Percentiles rank a stretch among this genome's conserved stretches.
Evolutionary conservation across 2,888 invertebrate genomes (phyloP).

Genomic region (Tridacna crocea): DNA sequence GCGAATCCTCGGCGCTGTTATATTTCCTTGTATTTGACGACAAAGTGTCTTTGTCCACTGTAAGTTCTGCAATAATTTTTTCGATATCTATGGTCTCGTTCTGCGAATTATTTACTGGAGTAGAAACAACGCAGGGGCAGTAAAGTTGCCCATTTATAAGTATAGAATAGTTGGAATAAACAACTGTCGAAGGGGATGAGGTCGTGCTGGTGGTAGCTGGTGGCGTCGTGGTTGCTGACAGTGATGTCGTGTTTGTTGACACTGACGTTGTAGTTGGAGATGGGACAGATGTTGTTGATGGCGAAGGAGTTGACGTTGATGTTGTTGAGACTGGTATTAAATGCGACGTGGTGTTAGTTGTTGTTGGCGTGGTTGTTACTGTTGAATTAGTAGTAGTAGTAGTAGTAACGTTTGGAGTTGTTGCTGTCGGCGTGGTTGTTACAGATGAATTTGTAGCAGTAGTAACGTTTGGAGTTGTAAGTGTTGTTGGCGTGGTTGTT

Average conservation of each 20-base stretch:
- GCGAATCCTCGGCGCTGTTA: constrained; percentile 41
- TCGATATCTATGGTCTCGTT: constrained; percentile 32
- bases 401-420: not conserved
- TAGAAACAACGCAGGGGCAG: constrained; percentile 34
- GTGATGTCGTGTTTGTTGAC: constrained; percentile 11
- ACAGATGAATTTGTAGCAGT: constrained; percentile 9
- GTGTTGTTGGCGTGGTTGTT: constrained; percentile 6
- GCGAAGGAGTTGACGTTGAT: constrained; percentile 9
- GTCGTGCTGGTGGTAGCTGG: constrained; percentile 16
- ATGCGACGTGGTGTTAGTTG: not conserved
- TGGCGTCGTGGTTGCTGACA: constrained; percentile 14
- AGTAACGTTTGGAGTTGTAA: not conserved
- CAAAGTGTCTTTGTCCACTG: constrained; percentile 35
- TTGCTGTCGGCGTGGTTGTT: not conserved
- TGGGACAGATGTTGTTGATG: constrained; percentile 4
- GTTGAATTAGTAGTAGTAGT: constrained; percentile 8
- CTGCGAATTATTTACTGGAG: not conserved
- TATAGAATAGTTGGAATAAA: constrained; percentile 18
- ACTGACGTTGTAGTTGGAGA: constrained; percentile 7
- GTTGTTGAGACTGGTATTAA: constrained; percentile 9
- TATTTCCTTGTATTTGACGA: constrained; percentile 46
- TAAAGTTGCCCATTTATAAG: constrained; percentile 35
- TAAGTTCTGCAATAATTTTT: constrained; percentile 35
- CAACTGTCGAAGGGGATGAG: constrained; percentile 6
- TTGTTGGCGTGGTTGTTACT: not conserved